Conservation (phyloP, 2,113 vertebrate species). For the Bambusicola thoracicus region DNA sequence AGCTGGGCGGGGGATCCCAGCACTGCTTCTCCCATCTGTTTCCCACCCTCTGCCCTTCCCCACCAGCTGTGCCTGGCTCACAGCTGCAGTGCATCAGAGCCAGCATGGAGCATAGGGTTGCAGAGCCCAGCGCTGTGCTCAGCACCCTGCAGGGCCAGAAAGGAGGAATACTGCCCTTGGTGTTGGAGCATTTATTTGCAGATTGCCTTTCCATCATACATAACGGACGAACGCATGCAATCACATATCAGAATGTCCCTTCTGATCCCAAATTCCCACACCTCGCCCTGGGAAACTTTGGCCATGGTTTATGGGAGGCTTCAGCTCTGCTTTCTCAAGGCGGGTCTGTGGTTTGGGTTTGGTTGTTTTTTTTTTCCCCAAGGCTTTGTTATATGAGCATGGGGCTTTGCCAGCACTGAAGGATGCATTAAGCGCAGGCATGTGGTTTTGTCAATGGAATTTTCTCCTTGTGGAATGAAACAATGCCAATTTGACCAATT, state of each 20-base stretch:
- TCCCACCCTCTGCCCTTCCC: not conserved
- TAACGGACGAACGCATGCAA: accelerated
- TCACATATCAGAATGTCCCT: not conserved
- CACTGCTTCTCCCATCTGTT: not conserved
- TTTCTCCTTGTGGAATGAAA: not conserved
- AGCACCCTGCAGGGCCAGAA: not conserved
- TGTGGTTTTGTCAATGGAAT: not conserved
- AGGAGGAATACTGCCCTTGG: not conserved
- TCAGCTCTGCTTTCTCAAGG: not conserved
- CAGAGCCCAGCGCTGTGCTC: not conserved
- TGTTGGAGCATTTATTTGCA: not conserved
- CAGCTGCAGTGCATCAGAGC: accelerated
- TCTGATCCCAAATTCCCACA: constrained; percentile 8
- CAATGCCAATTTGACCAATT: not conserved
- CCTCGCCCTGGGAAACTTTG: constrained; percentile 21
- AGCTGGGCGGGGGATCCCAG: not conserved
- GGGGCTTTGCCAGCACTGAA: not conserved
- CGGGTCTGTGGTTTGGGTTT: not conserved
- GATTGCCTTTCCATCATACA: too few relatives aligned
- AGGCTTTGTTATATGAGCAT: not conserved
- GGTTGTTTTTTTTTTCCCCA: not conserved
- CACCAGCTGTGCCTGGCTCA: accelerated
- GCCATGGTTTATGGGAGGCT: not conserved
- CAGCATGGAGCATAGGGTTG: not conserved
- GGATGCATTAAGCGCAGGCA: not conserved